Evolutionary conservation across 2,888 invertebrate species (phyloP).

Genomic region (Oxycera nigricornis): DNA sequence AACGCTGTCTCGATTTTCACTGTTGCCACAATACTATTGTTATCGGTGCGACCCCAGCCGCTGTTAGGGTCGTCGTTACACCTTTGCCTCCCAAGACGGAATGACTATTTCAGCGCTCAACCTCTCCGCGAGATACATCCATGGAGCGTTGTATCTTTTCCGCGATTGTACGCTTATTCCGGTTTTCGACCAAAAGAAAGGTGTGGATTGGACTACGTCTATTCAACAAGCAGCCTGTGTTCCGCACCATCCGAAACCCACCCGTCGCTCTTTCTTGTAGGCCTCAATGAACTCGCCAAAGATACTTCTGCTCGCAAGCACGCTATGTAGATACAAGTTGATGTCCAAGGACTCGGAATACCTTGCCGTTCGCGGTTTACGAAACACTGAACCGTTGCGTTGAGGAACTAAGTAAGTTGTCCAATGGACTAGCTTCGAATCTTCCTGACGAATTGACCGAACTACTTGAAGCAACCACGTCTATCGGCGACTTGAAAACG

Average conservation of each 20-base stretch:
- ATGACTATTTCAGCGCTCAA: neutral
- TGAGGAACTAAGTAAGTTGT: neutral
- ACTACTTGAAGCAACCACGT: too few species aligned
- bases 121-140: neutral
- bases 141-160: neutral
- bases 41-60: neutral
- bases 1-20: neutral
- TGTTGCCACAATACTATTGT: neutral
- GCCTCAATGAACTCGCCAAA: neutral
- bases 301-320: neutral
- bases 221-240: too few species aligned
- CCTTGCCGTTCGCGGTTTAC: neutral
- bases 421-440: too few species aligned
- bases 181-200: conserved; percentile 28
- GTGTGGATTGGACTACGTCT: conserved; percentile 5
- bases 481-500: conserved; percentile 30
- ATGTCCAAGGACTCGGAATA: neutral
- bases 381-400: neutral
- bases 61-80: conserved; percentile 1
- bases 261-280: neutral
- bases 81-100: neutral
- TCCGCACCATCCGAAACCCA: neutral
- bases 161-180: conserved; percentile 35
- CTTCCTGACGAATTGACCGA: too few species aligned
- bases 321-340: neutral